Evolutionary conservation across 2,888 invertebrate genomes (phyloP), one percentile per base, ranked within the genome.

Genomic region (Drosophila incognita): DNA sequence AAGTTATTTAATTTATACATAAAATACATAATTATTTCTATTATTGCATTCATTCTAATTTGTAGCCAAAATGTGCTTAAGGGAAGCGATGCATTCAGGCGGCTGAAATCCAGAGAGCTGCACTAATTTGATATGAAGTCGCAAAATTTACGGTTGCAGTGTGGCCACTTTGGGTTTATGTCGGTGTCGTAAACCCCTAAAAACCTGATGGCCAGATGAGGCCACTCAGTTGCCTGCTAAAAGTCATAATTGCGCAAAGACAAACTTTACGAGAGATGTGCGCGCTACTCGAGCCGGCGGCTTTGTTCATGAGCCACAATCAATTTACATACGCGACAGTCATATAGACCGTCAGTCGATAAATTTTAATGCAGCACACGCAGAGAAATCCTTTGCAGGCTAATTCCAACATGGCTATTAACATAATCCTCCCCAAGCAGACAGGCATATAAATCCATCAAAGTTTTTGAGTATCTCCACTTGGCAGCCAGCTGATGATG

Each of bases 301-400:
- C 57, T 71, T 53, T 40, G 27, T 62, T 56, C 54, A 18, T 48
- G 38, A 60, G 78, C 79, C 67, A 81, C 82, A 75, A 76, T 81
- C 80, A 81, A 81, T 81, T 81, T 81, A 78, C 80, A 81, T 81
- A 81, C 79, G 61, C 63, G 60, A 63, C 66, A 65, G 56, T 68
- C 79, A 80, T 74, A 65, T 73, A 76, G 74, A 64, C 81, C 54
- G 70, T 62, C 80, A 82, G 82, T 76, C 80, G 80, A 81, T 81
- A 79, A 82, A 81, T 81, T 81, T 82, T 82, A 81, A 81, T 81
- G 81, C 82, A 74, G 63, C 70, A 66, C 81, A 79, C 81, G 81
- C 69, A 69, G 70, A 48, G 51, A 66, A 75, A 71, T 78, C 75
- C 64, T 79, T 81, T 75, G 72, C 70, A 67, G 74, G 74, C 82